Evolutionary conservation across 1,140 invertebrate genomes (phyloP).

Genomic region (Drosophila mayri): DNA sequence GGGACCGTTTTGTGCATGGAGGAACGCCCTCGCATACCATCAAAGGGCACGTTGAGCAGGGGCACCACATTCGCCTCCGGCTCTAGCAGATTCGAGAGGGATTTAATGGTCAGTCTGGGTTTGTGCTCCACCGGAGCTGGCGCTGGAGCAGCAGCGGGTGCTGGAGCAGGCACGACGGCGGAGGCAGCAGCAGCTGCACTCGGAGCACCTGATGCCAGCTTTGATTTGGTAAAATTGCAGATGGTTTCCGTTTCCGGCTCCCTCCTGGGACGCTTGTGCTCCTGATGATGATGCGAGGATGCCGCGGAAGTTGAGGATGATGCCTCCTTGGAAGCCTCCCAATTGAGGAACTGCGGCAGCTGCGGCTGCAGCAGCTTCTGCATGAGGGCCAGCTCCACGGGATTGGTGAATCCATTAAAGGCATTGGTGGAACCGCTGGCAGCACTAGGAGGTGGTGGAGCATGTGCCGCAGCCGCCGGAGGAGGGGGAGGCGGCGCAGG

Average conservation of each 20-base stretch:
- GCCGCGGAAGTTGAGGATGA: conserved; percentile 60
- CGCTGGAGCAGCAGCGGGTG: conserved; percentile 9
- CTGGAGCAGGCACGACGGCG: conserved; percentile 10
- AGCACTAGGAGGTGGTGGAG: conserved; percentile 14
- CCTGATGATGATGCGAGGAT: conserved; percentile 64
- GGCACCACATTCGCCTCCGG: conserved; percentile 81
- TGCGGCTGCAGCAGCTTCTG: conserved; percentile 86
- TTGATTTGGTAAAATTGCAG: conserved; percentile 26
- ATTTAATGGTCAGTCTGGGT: conserved; percentile 87
- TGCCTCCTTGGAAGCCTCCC: conserved; percentile 41
- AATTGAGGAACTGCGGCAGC: conserved; percentile 49
- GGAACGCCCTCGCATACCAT: conserved; percentile 50
- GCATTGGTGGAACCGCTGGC: conserved; percentile 27
- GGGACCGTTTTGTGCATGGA: conserved; percentile 45
- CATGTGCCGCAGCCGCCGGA: conserved; percentile 6
- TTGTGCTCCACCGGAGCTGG: conserved; percentile 81
- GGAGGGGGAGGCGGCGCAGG: conserved; percentile 6
- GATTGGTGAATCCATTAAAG: conserved; percentile 85
- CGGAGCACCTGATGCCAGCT: conserved; percentile 13
- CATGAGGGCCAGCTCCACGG: conserved; percentile 89
- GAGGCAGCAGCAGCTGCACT: conserved; percentile 13
- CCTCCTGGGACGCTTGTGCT: conserved; percentile 64
- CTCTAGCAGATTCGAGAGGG: conserved; percentile 87
- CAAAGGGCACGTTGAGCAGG: conserved; percentile 69
- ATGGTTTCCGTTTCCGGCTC: conserved; percentile 48